Evolutionary conservation across 2,113 vertebrate species (phyloP).

Genomic region (Melanerpes aurifrons): DNA sequence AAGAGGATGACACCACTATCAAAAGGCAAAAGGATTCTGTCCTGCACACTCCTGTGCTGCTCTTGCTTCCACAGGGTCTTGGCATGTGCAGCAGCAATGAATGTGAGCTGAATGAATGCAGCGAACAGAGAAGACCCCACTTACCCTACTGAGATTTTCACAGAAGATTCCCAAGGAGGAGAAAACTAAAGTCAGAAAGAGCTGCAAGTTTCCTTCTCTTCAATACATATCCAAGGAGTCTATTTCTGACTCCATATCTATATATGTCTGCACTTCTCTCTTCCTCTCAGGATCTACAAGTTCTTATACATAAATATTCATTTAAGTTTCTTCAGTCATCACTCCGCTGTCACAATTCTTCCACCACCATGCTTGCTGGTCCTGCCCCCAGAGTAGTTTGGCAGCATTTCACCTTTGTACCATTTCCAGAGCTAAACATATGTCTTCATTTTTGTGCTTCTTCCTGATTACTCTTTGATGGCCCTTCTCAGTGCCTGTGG

Average conservation of each 20-base stretch:
- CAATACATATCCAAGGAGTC: not conserved
- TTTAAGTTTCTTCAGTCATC: not conserved
- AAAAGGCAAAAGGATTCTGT: not conserved
- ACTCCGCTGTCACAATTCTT: not conserved
- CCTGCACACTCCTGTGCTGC: not conserved
- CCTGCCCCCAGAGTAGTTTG: not conserved
- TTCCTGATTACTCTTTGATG: not conserved
- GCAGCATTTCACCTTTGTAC: not conserved
- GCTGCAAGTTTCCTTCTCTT: not conserved
- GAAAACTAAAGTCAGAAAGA: not conserved
- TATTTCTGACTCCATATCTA: constrained; percentile 8
- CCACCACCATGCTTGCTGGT: not conserved
- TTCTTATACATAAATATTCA: not conserved
- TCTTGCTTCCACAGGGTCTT: not conserved
- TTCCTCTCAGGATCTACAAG: not conserved
- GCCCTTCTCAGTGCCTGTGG: not conserved
- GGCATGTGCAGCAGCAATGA: not conserved
- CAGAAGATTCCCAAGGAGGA: not conserved
- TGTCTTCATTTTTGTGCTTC: not conserved
- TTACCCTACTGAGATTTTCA: not conserved
- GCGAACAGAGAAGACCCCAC: not conserved
- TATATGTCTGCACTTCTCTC: not conserved
- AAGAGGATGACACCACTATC: not conserved
- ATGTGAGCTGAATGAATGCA: not conserved
- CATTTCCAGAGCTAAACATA: not conserved